Conservation (phyloP, 2,113 vertebrate genomes). For the Pithys albifrons region DNA sequence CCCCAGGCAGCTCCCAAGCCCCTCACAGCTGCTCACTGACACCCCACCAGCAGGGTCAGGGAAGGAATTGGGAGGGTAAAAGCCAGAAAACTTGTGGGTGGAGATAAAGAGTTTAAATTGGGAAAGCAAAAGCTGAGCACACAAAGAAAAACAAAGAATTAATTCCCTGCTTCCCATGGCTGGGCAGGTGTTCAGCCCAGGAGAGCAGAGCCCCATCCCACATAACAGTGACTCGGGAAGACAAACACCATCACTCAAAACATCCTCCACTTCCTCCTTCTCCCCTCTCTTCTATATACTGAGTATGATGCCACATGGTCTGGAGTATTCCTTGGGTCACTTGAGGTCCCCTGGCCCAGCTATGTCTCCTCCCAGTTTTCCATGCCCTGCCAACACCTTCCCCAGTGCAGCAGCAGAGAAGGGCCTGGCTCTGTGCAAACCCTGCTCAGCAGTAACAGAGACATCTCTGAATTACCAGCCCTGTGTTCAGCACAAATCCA, state of each 20-base stretch:
- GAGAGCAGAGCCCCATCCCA: fast-evolving
- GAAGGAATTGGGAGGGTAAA: not conserved
- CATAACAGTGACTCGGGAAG: not conserved
- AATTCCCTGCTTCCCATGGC: not conserved
- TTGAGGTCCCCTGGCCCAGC: not conserved
- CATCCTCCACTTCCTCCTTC: not conserved
- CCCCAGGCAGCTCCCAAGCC: not conserved
- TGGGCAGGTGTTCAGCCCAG: not conserved
- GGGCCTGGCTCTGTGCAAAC: not conserved
- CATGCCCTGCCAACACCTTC: not conserved
- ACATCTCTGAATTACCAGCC: not conserved
- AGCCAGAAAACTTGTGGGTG: not conserved
- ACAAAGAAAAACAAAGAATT: not conserved
- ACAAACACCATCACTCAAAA: not conserved
- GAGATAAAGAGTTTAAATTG: not conserved
- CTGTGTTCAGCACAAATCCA: not conserved
- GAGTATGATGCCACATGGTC: not conserved
- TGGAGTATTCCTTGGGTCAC: not conserved
- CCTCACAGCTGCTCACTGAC: fast-evolving
- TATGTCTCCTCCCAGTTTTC: not conserved
- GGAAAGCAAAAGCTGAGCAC: not conserved
- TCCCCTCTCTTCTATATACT: too few species aligned
- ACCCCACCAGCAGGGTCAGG: not conserved
- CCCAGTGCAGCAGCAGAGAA: not conserved
- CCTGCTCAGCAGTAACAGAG: not conserved